Percentiles rank a stretch among this genome's conserved stretches.
Evolutionary conservation across 2,888 invertebrate genomes (phyloP).

Genomic region (Nesidiocoris tenuis): DNA sequence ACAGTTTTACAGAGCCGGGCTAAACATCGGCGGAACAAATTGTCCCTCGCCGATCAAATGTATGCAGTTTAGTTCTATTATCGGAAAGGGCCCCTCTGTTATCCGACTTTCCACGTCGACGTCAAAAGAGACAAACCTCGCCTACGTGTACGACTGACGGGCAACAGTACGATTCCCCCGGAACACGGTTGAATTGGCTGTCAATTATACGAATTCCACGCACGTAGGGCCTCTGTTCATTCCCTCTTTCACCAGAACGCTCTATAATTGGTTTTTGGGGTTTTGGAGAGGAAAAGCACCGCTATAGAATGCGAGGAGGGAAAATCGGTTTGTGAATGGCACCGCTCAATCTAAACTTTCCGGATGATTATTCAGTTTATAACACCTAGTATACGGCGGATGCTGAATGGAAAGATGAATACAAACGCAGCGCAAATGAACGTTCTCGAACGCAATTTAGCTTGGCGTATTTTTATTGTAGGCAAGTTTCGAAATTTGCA

Average conservation of each 20-base stretch:
- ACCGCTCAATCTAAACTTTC: constrained; percentile 35
- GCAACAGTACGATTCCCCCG: background rate
- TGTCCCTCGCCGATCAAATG: too few species aligned
- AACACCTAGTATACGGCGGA: constrained; percentile 18
- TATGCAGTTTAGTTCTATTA: too few species aligned
- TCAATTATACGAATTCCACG: constrained; percentile 36
- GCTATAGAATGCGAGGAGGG: constrained; percentile 3
- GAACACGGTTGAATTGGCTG: constrained; percentile 32
- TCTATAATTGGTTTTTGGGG: constrained; percentile 30
- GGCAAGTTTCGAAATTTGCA: too few species aligned
- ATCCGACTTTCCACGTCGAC: background rate
- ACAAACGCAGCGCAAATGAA: too few species aligned
- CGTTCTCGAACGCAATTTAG: too few species aligned
- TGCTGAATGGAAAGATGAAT: too few species aligned
- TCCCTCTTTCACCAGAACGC: background rate
- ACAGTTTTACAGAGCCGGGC: too few species aligned
- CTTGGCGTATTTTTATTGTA: too few species aligned
- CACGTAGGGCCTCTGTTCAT: constrained; percentile 7
- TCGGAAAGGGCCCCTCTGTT: background rate
- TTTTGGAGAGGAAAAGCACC: background rate
- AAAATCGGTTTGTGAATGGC: constrained; percentile 38
- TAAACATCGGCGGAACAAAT: too few species aligned
- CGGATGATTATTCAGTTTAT: constrained; percentile 34
- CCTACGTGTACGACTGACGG: background rate
- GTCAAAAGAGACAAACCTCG: background rate